phyloP scores from a whole-genome alignment of 2,113 vertebrate species.

The Nansenia antarctica region DNA sequence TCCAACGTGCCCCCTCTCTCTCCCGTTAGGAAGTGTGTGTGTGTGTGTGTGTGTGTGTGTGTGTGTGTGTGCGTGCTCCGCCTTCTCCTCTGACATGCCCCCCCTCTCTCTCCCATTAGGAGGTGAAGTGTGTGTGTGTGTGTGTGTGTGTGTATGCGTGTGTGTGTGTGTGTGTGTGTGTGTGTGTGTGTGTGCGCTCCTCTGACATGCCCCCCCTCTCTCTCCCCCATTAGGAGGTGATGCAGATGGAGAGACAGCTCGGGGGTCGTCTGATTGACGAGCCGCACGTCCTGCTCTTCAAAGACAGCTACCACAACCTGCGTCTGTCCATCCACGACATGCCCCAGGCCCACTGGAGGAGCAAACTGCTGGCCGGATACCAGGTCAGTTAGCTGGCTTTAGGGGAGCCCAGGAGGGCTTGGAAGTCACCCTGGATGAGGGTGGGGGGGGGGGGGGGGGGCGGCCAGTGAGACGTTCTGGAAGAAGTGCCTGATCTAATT shows the following conservation, averaged over 20 bases:
- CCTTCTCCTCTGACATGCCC: too few relatives aligned
- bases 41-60: too few relatives aligned
- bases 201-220: background rate
- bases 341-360: slow-evolving; percentile 97
- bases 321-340: slow-evolving; percentile 97
- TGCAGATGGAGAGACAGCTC: slow-evolving; percentile 96
- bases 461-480: too few relatives aligned
- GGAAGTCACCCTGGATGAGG: too few relatives aligned
- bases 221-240: slow-evolving; percentile 85
- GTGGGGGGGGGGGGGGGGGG: too few relatives aligned
- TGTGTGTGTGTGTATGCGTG: slow-evolving; percentile 4
- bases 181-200: background rate
- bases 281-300: slow-evolving; percentile 94
- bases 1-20: too few relatives aligned
- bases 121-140: slow-evolving; percentile 14
- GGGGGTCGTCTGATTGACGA: slow-evolving; percentile 95
- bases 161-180: slow-evolving; percentile 9
- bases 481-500: too few relatives aligned
- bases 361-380: slow-evolving; percentile 95
- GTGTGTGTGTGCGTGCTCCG: too few relatives aligned
- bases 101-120: too few relatives aligned
- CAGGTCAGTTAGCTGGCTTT: slow-evolving; percentile 88
- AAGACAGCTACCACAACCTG: slow-evolving; percentile 99
- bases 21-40: too few relatives aligned
- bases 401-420: too few relatives aligned